Evolutionary conservation across 2,113 vertebrate species (phyloP).

Genomic region (Aegithalos caudatus): DNA sequence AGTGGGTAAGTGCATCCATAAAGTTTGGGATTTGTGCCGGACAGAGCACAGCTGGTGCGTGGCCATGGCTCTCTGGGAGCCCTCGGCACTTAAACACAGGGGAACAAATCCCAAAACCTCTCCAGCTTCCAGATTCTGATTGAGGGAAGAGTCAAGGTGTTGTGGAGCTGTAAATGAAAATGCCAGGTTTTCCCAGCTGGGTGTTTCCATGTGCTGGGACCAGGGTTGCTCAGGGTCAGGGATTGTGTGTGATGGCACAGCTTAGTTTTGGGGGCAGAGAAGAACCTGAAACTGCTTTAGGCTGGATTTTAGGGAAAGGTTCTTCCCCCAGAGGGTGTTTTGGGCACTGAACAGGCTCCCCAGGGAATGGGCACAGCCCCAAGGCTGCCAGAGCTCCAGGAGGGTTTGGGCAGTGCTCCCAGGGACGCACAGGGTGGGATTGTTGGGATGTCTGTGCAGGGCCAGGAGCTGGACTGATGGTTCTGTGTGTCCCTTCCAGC

Average conservation of each 20-base stretch:
- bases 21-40: background rate
- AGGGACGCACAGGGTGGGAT: background rate
- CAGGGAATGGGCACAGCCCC: accelerated
- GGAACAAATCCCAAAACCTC: background rate
- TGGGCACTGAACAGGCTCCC: background rate
- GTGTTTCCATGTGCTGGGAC: accelerated
- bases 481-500: background rate
- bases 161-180: background rate
- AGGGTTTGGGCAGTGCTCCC: accelerated
- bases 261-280: too few relatives aligned
- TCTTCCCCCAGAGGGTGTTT: background rate
- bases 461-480: background rate
- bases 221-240: accelerated
- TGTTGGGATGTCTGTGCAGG: background rate
- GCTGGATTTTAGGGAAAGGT: background rate
- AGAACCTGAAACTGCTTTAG: background rate
- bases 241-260: accelerated
- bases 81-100: accelerated
- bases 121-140: accelerated
- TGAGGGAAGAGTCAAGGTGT: background rate
- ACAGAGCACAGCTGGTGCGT: background rate
- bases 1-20: background rate
- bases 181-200: background rate
- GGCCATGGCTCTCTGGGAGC: accelerated
- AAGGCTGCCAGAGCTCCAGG: background rate